Evolutionary conservation across 2,888 invertebrate species (phyloP).

Genomic region (Dendrolimus pini): DNA sequence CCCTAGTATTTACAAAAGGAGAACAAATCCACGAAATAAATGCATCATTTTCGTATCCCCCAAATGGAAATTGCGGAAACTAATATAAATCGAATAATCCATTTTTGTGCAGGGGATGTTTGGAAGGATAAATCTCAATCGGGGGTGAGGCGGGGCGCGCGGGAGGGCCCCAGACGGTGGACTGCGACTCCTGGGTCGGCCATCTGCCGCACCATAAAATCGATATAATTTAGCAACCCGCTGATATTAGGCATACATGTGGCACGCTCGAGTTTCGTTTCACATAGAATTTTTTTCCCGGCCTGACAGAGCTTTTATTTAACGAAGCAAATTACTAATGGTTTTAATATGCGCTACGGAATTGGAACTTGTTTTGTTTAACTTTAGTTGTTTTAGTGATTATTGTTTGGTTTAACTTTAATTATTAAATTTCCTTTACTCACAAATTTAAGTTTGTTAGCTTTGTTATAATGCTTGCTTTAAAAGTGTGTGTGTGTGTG

Average conservation of each 20-base stretch:
- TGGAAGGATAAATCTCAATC: constrained; percentile 70
- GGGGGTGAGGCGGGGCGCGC: constrained; percentile 60
- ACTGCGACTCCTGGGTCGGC: constrained; percentile 47
- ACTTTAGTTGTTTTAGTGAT: too few relatives aligned
- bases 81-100: constrained; percentile 75
- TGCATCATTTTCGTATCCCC: constrained; percentile 53
- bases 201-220: constrained; percentile 72
- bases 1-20: constrained; percentile 59
- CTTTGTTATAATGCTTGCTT: too few relatives aligned
- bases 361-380: too few relatives aligned
- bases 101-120: constrained; percentile 64
- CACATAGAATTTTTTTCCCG: too few relatives aligned
- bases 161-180: constrained; percentile 51
- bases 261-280: constrained; percentile 13
- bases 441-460: too few relatives aligned
- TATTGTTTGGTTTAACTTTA: too few relatives aligned
- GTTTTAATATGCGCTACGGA: too few relatives aligned
- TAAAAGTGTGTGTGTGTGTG: too few relatives aligned
- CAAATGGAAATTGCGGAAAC: constrained; percentile 71
- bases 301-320: too few relatives aligned
- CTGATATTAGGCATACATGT: constrained; percentile 43
- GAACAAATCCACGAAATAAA: constrained; percentile 44
- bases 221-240: constrained; percentile 66
- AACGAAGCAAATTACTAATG: too few relatives aligned
- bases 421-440: too few relatives aligned